Evolutionary conservation across 1,140 invertebrate species (phyloP).

Genomic region (Paralvinella palmiformis): DNA sequence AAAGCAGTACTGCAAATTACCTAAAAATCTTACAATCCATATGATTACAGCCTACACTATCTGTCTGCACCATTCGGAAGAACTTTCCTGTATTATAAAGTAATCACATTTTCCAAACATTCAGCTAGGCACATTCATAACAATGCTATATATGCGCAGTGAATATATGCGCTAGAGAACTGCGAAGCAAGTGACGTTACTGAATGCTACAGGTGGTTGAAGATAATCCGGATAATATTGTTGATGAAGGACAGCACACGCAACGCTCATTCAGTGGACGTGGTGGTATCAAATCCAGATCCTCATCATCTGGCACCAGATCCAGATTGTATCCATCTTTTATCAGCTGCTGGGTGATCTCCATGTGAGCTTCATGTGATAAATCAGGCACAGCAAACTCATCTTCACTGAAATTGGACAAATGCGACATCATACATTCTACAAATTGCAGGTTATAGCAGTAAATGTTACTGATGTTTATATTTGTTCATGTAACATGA

Average conservation of each 20-base stretch:
- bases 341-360: slow-evolving; percentile 47
- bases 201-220: slow-evolving; percentile 20
- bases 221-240: too few species aligned
- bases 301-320: slow-evolving; percentile 58
- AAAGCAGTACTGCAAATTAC: too few species aligned
- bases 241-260: slow-evolving; percentile 38
- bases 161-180: not conserved
- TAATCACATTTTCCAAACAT: not conserved
- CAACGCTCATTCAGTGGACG: slow-evolving; percentile 49
- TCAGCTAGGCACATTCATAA: slow-evolving; percentile 47
- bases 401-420: slow-evolving; percentile 36
- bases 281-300: slow-evolving; percentile 53
- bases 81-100: not conserved
- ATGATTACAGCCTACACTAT: not conserved
- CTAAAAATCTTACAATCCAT: too few species aligned
- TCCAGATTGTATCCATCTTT: slow-evolving; percentile 51
- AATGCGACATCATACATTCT: slow-evolving; percentile 14
- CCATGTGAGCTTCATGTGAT: slow-evolving; percentile 38
- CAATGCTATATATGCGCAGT: slow-evolving; percentile 45
- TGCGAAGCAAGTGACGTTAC: slow-evolving; percentile 9
- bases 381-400: slow-evolving; percentile 44
- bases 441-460: too few species aligned
- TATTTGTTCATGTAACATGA: too few species aligned
- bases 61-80: not conserved
- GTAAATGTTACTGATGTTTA: too few species aligned